Base-by-base conservation (phyloP, 2,888 invertebrate species). In the Ceraclea dissimilis region DNA sequence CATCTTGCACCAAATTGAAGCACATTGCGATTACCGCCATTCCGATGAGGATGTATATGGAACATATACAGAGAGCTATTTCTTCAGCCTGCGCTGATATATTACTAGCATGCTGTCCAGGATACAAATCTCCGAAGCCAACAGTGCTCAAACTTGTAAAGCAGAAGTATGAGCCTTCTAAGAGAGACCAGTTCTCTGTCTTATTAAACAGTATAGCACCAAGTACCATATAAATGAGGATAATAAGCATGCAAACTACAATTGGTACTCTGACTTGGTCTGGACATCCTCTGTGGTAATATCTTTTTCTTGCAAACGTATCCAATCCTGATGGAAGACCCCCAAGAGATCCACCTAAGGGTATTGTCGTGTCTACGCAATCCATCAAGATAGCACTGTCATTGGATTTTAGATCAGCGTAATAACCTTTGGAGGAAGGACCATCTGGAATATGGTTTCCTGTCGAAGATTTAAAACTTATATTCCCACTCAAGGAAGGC, bases 181-280 rank as follows among this genome's bases (percentile, higher is more conserved):
- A 77, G 43, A 91, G 81, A 59, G 85, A 86, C 98, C 97, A 98
- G 63, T 85, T 84, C 71, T 97, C 97, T 68, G 95, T 87, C 53
- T 88, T 80, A 60, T 90, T 87, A 72, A 98, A 98, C 63, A 97
- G 79, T 58, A 91, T 77, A 1, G 95, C 90, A 13, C 97, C 97
- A 33, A 91, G 85, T 57, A 88, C 86, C 66, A 97, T 84, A 72
- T 97, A 97, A 63, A 86, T 80, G 49, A 91, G 78, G 66, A 97
- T 85, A 46, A 96, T 86, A 63, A 92, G 75, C 59, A 95, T 75
- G 68, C 94, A 93, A 51, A 97, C 80, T 53, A 85, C 82, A 58
- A 95, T 86, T 49, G 97, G 97, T 58, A 97, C 94, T 63, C 90
- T 80, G 52, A 88, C 83, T 63, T 80, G 79, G 64, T 79, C 78